Base-by-base conservation (phyloP, 1,140 invertebrate genomes). In the Maniola jurtina region DNA sequence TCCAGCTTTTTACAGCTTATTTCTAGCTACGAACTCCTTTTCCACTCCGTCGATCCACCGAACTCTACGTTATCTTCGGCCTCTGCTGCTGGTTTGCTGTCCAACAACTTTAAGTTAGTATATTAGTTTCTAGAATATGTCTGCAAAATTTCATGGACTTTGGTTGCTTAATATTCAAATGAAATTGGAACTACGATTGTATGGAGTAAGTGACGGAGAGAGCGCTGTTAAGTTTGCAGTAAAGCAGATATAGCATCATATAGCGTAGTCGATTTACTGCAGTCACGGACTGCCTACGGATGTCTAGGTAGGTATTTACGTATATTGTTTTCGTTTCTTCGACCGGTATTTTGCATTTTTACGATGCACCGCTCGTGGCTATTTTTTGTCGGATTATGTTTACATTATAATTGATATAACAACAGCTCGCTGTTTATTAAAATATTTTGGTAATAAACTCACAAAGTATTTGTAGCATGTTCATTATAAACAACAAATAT, bases 271-370 rank as follows among this genome's bases (percentile, higher is more conserved):
- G 79, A 84, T 84, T 83, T 84, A 79, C 75, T 79, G 77, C 66
- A 76, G 70, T 75, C 74, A 71, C 73, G 71, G 71, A 15, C 36
- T 61, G 11, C 52, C 52, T 55, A 50, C 36, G 56, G 16, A 42
- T 48, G 72, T 52, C 68, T 74, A n/a, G n/a, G n/a, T n/a, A n/a
- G n/a, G n/a, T n/a, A n/a, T n/a, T n/a, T n/a, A n/a, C n/a, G 72
- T 70, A 70, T 73, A 67, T 61, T 82, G 80, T 83, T 84, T 84
- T 77, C 74, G 79, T 79, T 80, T 77, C 67, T 63, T 58, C 76
- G 66, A 79, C 82, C 79, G 84, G 78, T 83, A 83, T 83, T 84
- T 79, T 80, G 75, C 74, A 80, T 80, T 77, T 75, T 77, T 78
- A 38, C 47, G 61, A 68, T 42, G 61, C 50, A 60, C 16, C 14